These are phyloP conservation scores for Tetraneura akinire DNA, from an alignment of 1,140 invertebrate genomes.

Conservation along the genomic window DNA sequence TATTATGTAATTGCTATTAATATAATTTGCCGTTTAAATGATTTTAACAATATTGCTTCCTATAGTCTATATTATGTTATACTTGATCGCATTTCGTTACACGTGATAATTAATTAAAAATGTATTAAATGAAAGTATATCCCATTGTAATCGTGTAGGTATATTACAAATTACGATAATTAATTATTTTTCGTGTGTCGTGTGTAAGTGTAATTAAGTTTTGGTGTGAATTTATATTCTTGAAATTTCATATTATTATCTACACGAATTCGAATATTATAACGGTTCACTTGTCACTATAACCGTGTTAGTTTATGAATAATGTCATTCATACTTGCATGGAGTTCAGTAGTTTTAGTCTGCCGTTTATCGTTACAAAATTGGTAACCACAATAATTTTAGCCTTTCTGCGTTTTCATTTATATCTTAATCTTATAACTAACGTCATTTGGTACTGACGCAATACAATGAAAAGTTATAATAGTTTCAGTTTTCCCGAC, in stretches of 20 bases:
- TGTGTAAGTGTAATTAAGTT: background rate
- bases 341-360: background rate
- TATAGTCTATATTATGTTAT: too few species aligned
- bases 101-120: background rate
- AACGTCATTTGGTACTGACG: background rate
- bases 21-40: too few species aligned
- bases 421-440: background rate
- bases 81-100: background rate
- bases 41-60: too few species aligned
- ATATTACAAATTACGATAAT: background rate
- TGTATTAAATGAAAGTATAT: background rate
- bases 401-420: background rate
- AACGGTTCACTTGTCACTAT: background rate
- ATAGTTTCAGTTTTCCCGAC: background rate
- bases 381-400: background rate
- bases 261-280: background rate
- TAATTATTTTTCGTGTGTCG: too few species aligned
- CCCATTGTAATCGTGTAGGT: background rate
- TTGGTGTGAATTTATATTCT: slow-evolving; percentile 1
- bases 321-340: background rate
- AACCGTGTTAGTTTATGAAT: slow-evolving; percentile 21
- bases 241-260: background rate
- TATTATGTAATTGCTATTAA: too few species aligned
- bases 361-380: background rate
- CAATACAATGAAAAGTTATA: background rate